phyloP scores from a whole-genome alignment of 2,888 invertebrate species.

The Fragum whitleyi region DNA sequence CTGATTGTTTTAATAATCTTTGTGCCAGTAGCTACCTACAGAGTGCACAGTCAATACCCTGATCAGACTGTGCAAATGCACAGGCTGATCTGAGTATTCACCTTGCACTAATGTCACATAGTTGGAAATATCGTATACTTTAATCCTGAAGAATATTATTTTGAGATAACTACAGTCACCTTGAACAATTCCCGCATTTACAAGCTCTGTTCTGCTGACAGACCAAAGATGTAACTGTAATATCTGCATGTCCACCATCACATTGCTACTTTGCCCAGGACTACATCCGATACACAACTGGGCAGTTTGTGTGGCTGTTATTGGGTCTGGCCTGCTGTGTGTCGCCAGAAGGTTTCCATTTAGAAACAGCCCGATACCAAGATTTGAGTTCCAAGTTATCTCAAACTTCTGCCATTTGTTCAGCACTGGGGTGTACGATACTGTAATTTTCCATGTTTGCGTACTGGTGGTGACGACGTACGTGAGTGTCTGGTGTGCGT shows the following conservation, averaged over 20 bases:
- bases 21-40: too few species aligned
- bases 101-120: too few species aligned
- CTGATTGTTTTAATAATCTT: too few species aligned
- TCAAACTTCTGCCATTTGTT: conserved; percentile 71
- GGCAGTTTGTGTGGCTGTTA: conserved; percentile 30
- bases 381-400: conserved; percentile 69
- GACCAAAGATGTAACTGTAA: conserved; percentile 59
- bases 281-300: conserved; percentile 61
- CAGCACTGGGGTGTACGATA: conserved; percentile 51
- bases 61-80: too few species aligned
- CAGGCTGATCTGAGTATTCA: too few species aligned
- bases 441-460: conserved; percentile 61
- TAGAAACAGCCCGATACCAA: conserved; percentile 66
- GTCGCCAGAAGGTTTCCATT: conserved; percentile 66
- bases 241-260: conserved; percentile 53
- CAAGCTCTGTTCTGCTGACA: conserved; percentile 64
- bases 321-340: conserved; percentile 44
- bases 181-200: conserved; percentile 51
- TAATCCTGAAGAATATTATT: too few species aligned
- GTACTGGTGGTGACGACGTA: conserved; percentile 70
- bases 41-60: too few species aligned
- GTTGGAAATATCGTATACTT: too few species aligned
- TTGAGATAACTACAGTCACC: too few species aligned
- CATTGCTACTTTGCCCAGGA: conserved; percentile 28
- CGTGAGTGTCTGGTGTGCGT: conserved; percentile 52